phyloP scores from a whole-genome alignment of 2,113 vertebrate species.

The Rutilus rutilus region DNA sequence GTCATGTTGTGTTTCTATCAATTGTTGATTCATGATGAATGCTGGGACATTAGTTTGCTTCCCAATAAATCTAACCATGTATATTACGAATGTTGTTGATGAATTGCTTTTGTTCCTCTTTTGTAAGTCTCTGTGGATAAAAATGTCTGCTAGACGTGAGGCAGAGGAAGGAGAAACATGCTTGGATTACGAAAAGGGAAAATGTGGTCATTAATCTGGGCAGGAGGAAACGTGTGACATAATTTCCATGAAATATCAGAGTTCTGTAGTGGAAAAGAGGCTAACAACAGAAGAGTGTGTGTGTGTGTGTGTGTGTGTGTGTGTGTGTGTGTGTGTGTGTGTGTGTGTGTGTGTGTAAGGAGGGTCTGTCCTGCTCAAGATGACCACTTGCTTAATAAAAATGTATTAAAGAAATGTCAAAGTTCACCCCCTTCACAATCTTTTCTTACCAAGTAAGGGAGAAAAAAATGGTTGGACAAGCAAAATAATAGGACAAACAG shows the following conservation, averaged over 20 bases:
- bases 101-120: too few relatives aligned
- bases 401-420: neutral
- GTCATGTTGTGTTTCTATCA: neutral
- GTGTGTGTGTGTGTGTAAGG: conserved; percentile 39
- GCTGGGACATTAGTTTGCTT: too few relatives aligned
- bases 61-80: too few relatives aligned
- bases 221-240: conserved; percentile 62
- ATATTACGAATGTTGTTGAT: too few relatives aligned
- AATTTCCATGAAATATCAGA: conserved; percentile 59
- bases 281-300: conserved; percentile 35
- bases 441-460: neutral
- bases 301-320: conserved; percentile 53
- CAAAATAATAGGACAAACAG: neutral
- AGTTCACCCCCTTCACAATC: neutral
- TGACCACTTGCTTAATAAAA: neutral
- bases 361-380: too few relatives aligned
- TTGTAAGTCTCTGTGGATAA: too few relatives aligned
- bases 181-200: conserved; percentile 40
- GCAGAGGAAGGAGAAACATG: neutral
- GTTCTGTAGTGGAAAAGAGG: conserved; percentile 51
- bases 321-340: conserved; percentile 48
- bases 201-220: conserved; percentile 55
- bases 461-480: neutral
- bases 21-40: too few relatives aligned
- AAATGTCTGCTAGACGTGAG: neutral